Percentiles rank a stretch among this genome's conserved stretches.
Evolutionary conservation across 2,113 vertebrate genomes (phyloP).

Genomic region (Corydoras sp.): DNA sequence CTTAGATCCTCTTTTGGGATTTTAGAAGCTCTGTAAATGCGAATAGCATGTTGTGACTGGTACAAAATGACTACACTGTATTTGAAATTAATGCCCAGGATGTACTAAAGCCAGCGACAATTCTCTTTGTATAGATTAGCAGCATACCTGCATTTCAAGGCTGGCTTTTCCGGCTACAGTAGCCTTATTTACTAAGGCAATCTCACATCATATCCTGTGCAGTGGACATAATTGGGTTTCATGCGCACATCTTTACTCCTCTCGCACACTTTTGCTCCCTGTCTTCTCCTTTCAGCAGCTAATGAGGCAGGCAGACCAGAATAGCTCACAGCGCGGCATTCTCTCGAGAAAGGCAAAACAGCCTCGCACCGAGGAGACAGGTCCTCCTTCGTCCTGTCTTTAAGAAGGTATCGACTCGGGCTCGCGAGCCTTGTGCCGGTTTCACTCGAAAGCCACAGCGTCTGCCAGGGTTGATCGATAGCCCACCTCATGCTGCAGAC

Average conservation of each 20-base stretch:
- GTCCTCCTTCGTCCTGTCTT: constrained; percentile 23
- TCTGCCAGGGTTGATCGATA: constrained; percentile 33
- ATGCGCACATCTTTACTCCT: constrained; percentile 11
- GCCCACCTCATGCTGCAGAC: constrained; percentile 36
- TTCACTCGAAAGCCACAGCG: constrained; percentile 19
- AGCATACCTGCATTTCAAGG: neutral
- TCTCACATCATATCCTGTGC: constrained; percentile 19
- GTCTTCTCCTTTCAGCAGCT: constrained; percentile 11
- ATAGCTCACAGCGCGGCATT: constrained; percentile 30
- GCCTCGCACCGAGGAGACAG: constrained; percentile 15
- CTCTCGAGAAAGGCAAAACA: constrained; percentile 16
- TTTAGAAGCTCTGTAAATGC: too few species aligned
- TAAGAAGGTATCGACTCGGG: constrained; percentile 25
- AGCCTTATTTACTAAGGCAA: constrained; percentile 7
- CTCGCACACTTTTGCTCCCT: constrained; percentile 15
- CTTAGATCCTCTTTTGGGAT: too few species aligned
- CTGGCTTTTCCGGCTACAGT: neutral
- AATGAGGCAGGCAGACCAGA: constrained; percentile 39
- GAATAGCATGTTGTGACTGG: too few species aligned
- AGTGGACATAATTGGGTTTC: constrained; percentile 21
- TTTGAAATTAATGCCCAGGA: too few species aligned
- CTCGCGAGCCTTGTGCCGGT: constrained; percentile 28
- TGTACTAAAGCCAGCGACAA: too few species aligned
- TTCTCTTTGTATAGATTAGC: too few species aligned
- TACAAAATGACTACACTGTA: too few species aligned